Conservation (phyloP, 2,888 invertebrate species). For the Clanis bilineata region DNA sequence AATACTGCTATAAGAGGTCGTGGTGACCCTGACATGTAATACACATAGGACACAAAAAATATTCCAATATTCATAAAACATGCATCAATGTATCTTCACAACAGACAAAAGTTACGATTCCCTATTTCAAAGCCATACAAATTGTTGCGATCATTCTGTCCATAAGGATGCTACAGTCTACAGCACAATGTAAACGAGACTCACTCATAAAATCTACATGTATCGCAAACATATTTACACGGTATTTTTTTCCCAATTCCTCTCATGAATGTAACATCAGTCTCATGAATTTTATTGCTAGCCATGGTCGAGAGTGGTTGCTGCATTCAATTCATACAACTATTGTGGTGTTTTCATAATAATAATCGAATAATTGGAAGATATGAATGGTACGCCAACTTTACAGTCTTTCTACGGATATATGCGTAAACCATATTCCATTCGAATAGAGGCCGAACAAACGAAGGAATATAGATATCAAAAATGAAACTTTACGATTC, state of each 20-base stretch:
- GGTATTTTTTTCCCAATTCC: constrained; percentile 43
- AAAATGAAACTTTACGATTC: not conserved
- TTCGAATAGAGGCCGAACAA: not conserved
- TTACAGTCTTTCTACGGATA: not conserved
- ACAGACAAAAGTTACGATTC: not conserved
- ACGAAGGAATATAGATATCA: not conserved
- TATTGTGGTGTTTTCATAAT: constrained; percentile 44
- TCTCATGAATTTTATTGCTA: constrained; percentile 57
- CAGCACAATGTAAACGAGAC: constrained; percentile 2
- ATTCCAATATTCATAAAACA: not conserved
- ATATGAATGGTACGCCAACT: not conserved
- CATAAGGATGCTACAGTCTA: not conserved
- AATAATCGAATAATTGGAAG: constrained; percentile 42
- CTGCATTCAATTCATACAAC: constrained; percentile 29
- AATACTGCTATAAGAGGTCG: no score
- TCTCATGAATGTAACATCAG: constrained; percentile 55
- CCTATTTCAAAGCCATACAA: not conserved
- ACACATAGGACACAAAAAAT: not conserved
- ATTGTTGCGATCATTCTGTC: not conserved
- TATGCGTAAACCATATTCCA: not conserved
- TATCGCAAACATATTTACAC: constrained; percentile 17
- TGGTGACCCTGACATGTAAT: not conserved
- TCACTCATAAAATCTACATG: constrained; percentile 15
- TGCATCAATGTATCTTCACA: not conserved
- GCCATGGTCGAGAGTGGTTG: constrained; percentile 28